phyloP scores from a whole-genome alignment of 2,113 vertebrate genomes.

The Suricata suricatta region DNA sequence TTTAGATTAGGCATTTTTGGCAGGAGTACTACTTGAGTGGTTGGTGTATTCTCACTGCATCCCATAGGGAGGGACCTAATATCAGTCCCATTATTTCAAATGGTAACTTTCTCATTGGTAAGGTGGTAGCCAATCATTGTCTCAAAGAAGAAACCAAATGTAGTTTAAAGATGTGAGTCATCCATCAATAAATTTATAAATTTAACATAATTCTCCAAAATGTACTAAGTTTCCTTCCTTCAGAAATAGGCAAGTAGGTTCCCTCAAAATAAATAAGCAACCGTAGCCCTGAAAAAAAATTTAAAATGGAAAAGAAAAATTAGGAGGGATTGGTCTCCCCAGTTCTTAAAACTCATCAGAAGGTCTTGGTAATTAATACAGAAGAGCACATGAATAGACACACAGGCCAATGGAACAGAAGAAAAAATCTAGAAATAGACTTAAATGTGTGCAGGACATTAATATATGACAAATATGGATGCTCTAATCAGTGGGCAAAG shows the following conservation, averaged over 20 bases:
- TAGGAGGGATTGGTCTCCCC: neutral
- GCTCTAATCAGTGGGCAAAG: neutral
- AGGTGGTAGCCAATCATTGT: neutral
- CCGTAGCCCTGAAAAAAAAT: neutral
- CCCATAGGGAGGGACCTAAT: neutral
- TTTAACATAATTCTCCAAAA: neutral
- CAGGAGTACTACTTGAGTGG: neutral
- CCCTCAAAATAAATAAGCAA: neutral
- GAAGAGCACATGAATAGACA: neutral
- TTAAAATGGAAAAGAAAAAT: neutral
- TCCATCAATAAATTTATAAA: neutral
- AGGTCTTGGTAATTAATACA: neutral
- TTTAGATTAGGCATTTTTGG: neutral
- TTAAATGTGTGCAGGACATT: neutral
- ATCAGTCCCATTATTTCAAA: neutral
- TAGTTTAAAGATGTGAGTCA: neutral
- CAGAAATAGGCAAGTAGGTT: neutral
- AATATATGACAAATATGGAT: neutral
- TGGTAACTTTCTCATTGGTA: neutral
- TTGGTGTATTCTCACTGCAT: neutral
- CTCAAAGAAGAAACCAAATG: neutral
- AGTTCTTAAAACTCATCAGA: neutral
- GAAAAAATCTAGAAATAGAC: neutral
- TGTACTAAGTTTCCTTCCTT: neutral
- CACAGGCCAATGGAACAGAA: neutral